A percentile compares a stretch with the other conserved stretches of the same genome.
These are phyloP conservation scores for Hemibates koningsi DNA, from an alignment of 2,113 vertebrate species.

Conservation along the genomic window DNA sequence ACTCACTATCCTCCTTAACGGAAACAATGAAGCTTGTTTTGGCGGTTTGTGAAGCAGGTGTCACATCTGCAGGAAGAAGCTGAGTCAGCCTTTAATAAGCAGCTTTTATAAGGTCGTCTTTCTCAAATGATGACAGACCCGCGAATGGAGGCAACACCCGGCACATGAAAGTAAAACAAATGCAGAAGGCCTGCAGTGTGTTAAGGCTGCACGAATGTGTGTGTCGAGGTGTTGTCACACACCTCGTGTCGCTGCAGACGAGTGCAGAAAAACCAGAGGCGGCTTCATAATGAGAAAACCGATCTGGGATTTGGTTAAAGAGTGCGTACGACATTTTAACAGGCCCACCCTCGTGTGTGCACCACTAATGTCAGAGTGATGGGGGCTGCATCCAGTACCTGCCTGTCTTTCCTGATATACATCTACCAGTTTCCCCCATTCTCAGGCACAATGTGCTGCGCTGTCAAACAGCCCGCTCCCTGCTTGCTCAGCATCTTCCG, in stretches of 20 bases:
- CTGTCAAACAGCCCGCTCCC: background rate
- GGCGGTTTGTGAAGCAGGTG: conserved; percentile 57
- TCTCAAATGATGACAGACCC: conserved; percentile 17
- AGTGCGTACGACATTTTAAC: background rate
- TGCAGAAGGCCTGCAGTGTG: background rate
- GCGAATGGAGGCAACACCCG: background rate
- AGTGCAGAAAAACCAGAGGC: background rate
- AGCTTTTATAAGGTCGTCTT: conserved; percentile 26
- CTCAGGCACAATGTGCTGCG: conserved; percentile 10
- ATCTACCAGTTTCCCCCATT: background rate
- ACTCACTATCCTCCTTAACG: background rate
- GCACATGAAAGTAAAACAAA: background rate
- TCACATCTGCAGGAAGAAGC: conserved; percentile 51
- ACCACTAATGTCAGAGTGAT: background rate
- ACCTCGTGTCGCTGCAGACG: background rate
- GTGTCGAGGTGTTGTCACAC: background rate
- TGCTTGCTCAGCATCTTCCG: conserved; percentile 44
- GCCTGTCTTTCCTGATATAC: conserved; percentile 5
- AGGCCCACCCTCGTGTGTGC: background rate
- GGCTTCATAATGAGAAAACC: background rate
- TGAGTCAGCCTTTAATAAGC: conserved; percentile 57
- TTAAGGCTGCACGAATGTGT: background rate
- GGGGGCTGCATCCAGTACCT: background rate
- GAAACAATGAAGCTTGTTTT: conserved; percentile 62
- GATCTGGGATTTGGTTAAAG: background rate